Conservation (phyloP, 2,797 vertebrate genomes). For the Morelia viridis region DNA sequence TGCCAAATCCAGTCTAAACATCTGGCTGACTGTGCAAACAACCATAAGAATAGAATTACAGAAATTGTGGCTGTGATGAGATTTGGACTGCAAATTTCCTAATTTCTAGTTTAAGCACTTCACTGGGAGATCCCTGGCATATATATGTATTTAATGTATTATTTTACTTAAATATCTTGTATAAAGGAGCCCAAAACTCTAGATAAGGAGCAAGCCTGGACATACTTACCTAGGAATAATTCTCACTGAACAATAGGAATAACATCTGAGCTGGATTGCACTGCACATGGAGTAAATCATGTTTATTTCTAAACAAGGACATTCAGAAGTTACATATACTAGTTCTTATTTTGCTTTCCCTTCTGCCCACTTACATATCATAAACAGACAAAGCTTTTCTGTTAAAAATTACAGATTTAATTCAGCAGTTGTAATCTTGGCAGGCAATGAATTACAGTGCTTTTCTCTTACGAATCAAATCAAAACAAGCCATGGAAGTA, state of each 20-base stretch:
- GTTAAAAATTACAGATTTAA: background rate
- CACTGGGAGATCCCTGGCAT: background rate
- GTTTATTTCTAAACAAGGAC: background rate
- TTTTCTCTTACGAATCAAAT: background rate
- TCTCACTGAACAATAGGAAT: background rate
- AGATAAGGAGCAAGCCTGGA: background rate
- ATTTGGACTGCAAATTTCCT: background rate
- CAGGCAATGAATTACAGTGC: background rate
- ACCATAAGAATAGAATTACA: no score
- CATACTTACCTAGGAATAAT: background rate
- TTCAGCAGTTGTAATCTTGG: background rate
- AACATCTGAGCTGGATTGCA: background rate
- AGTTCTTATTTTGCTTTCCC: background rate
- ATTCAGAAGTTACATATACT: background rate
- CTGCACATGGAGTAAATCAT: background rate
- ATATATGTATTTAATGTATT: background rate
- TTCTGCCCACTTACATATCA: background rate
- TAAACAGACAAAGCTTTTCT: background rate
- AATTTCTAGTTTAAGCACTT: background rate
- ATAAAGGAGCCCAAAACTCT: background rate
- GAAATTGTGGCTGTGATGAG: background rate
- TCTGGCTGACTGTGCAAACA: no score
- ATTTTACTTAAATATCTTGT: background rate
- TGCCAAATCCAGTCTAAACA: no score
- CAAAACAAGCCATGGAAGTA: background rate